phyloP scores from a whole-genome alignment of 2,113 vertebrate genomes.

The Pangasianodon hypophthalmus region DNA sequence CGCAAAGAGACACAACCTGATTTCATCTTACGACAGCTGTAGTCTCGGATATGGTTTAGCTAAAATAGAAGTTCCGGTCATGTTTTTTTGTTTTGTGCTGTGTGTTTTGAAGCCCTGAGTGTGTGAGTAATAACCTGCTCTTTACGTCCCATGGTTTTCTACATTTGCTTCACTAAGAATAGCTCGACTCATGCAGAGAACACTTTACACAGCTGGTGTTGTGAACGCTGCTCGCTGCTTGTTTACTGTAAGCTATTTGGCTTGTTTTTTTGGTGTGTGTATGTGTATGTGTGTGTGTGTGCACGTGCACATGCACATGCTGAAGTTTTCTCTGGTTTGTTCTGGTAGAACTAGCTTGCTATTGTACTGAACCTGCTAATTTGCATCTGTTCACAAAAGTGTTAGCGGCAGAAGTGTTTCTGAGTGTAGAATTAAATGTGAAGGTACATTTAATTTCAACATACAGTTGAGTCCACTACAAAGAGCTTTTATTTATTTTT shows the following conservation, averaged over 20 bases:
- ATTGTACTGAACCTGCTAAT: background rate
- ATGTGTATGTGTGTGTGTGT: slow-evolving; percentile 7
- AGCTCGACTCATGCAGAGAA: slow-evolving; percentile 46
- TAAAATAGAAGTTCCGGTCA: background rate
- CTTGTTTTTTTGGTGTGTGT: slow-evolving; percentile 52
- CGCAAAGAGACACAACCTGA: background rate
- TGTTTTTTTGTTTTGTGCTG: slow-evolving; percentile 11
- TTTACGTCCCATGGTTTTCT: slow-evolving; percentile 43
- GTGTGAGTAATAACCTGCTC: slow-evolving; percentile 23
- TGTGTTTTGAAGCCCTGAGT: slow-evolving; percentile 4
- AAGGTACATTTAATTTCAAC: background rate
- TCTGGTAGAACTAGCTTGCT: background rate
- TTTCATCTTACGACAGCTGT: background rate
- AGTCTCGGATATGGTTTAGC: background rate
- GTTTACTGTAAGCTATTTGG: slow-evolving; percentile 23
- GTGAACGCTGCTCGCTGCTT: slow-evolving; percentile 48
- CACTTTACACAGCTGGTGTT: slow-evolving; percentile 68
- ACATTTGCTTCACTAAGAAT: slow-evolving; percentile 66
- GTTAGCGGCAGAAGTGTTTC: background rate
- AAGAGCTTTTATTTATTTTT: background rate
- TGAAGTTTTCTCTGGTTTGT: slow-evolving; percentile 19
- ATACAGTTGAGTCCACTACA: background rate
- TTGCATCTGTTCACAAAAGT: background rate
- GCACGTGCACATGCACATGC: slow-evolving; percentile 18
- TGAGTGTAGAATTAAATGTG: background rate